Evolutionary conservation across 2,888 invertebrate species (phyloP), one percentile per base, ranked within the genome.

Genomic region (Hesperia comma): DNA sequence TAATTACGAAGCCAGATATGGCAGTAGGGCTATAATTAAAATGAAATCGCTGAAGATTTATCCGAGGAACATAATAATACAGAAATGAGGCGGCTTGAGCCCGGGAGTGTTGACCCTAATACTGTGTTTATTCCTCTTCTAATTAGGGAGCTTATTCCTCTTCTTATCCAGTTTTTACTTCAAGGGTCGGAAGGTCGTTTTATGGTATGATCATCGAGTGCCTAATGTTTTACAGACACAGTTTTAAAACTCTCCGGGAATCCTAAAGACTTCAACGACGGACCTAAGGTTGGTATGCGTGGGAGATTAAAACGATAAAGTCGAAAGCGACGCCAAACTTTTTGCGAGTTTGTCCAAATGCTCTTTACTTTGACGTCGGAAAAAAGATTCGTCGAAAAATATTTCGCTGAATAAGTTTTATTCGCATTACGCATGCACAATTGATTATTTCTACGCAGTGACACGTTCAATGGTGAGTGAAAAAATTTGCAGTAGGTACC

Each of bases 71-170:
- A 74, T 77, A 74, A 76, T 75, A 79, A 76, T 72, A 77, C 73
- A 77, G 79, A 79, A 82, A 79, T 78, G 77, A 71, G 63, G 66
- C 57, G 67, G 69, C 53, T 74, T 68, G 76, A 72, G 70, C 77
- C 82, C 79, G 79, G 79, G 75, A 70, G 70, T 77, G 80, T 79
- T 80, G 86, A 82, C 84, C 86, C 81, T 85, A 84, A 86, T 85
- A 78, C 78, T 74, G 74, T 77, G 83, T 84, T 88, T 87, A 86
- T 85, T 86, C 81, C 80, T 83, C 82, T 79, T 86, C 81, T 88
- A 88, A 88, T 89, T 87, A 87, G 80, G 76, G 69, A 78, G 71
- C 77, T 78, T 80, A 79, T 81, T 81, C 79, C 77, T 76, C 79
- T 81, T 74, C 76, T 82, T 82, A 79, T 80, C 78, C 75, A 80